Conservation (phyloP, 1,140 invertebrate species). For the Ectropis grisescens region DNA sequence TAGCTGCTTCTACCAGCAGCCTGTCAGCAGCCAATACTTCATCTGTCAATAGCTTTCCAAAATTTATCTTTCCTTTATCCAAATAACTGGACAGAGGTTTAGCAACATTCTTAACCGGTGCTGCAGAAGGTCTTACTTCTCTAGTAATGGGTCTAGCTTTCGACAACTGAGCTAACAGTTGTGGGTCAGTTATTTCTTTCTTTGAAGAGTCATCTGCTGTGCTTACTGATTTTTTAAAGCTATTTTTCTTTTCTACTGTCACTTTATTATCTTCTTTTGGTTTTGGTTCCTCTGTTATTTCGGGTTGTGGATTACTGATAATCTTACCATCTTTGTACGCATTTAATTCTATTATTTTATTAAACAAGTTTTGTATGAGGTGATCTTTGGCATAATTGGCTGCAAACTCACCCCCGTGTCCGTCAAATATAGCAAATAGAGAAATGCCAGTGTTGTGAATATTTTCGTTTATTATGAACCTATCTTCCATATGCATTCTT, state of each 20-base stretch:
- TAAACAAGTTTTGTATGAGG: slow-evolving; percentile 81
- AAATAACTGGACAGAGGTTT: slow-evolving; percentile 72
- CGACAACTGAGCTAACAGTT: slow-evolving; percentile 76
- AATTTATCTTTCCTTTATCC: slow-evolving; percentile 81
- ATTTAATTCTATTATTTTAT: slow-evolving; percentile 80
- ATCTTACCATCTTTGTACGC: slow-evolving; percentile 75
- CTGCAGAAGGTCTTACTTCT: slow-evolving; percentile 67
- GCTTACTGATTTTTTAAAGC: slow-evolving; percentile 75
- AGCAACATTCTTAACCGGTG: slow-evolving; percentile 44
- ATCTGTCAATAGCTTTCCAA: slow-evolving; percentile 84
- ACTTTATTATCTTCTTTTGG: slow-evolving; percentile 44
- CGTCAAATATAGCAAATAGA: slow-evolving; percentile 94
- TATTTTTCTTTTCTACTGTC: slow-evolving; percentile 72
- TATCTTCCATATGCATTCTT: slow-evolving; percentile 92
- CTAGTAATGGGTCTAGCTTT: slow-evolving; percentile 75
- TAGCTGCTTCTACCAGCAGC: slow-evolving; percentile 83
- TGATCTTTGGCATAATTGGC: slow-evolving; percentile 91
- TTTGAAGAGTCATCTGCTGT: slow-evolving; percentile 70
- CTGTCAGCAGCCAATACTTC: slow-evolving; percentile 87
- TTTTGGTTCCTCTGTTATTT: slow-evolving; percentile 59
- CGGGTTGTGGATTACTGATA: slow-evolving; percentile 31
- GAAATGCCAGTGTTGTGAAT: slow-evolving; percentile 82
- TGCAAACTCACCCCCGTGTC: slow-evolving; percentile 95
- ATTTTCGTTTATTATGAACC: slow-evolving; percentile 86
- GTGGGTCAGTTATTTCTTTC: slow-evolving; percentile 77